phyloP scores from a whole-genome alignment of 2,797 vertebrate genomes.

The Tolypeutes matacus region DNA sequence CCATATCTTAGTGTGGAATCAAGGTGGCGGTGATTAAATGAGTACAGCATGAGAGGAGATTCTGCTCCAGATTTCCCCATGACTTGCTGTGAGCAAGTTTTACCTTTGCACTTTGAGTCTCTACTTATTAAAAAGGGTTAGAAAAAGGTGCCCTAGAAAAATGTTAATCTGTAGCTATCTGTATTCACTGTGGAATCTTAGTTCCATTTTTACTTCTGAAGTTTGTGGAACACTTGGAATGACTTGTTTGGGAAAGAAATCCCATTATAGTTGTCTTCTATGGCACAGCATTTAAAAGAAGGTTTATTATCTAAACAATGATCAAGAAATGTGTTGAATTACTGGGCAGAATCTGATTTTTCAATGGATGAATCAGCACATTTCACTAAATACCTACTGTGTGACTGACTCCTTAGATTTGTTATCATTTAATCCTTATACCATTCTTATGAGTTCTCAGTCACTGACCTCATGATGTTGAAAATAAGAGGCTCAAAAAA shows the following conservation, averaged over 20 bases:
- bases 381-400: neutral
- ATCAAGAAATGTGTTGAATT: conserved; percentile 21
- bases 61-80: neutral
- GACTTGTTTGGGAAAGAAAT: conserved; percentile 6
- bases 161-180: neutral
- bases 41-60: neutral
- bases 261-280: neutral
- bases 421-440: neutral
- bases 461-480: neutral
- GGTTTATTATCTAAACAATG: conserved; percentile 5
- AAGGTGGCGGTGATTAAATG: neutral
- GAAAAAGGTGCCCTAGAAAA: neutral
- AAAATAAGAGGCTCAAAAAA: neutral
- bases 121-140: neutral
- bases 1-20: neutral
- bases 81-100: neutral
- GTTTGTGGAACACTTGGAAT: conserved; percentile 13
- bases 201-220: conserved; percentile 20
- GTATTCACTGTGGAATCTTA: neutral
- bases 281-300: neutral
- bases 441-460: neutral
- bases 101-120: neutral
- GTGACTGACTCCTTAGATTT: neutral
- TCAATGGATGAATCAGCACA: neutral
- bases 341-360: neutral